Evolutionary conservation across 2,113 vertebrate species (phyloP).

Genomic region (Microcebus lehilahytsara): DNA sequence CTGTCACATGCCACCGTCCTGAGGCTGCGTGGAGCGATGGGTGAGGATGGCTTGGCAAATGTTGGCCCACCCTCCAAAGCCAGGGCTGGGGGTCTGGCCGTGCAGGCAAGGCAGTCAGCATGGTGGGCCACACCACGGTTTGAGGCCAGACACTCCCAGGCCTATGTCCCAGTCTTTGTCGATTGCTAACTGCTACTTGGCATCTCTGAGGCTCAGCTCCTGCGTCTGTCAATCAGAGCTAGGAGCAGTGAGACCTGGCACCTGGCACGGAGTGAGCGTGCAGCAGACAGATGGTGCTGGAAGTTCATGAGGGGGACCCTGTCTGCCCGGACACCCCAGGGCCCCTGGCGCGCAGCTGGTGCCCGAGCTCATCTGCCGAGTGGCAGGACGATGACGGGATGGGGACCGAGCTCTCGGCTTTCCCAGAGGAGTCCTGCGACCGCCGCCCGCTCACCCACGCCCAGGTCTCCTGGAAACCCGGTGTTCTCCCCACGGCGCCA

Average conservation of each 20-base stretch:
- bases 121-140: too few relatives aligned
- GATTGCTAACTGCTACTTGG: fast-evolving
- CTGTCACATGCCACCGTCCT: background rate
- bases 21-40: fast-evolving
- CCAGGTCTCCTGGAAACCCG: fast-evolving
- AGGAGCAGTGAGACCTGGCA: too few relatives aligned
- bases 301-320: fast-evolving
- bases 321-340: background rate
- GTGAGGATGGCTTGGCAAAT: background rate
- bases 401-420: background rate
- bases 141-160: background rate
- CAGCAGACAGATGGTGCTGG: fast-evolving
- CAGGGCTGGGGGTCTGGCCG: background rate
- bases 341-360: background rate
- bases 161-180: background rate
- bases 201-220: background rate
- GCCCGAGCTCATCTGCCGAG: background rate
- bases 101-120: background rate
- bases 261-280: background rate
- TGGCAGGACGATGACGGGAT: too few relatives aligned
- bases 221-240: background rate
- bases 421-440: background rate
- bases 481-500: background rate
- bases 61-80: background rate
- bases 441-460: fast-evolving